A percentile compares a stretch with the other conserved stretches of the same genome.
Evolutionary conservation across 2,797 vertebrate species (phyloP).

Genomic region (Mallotus villosus): DNA sequence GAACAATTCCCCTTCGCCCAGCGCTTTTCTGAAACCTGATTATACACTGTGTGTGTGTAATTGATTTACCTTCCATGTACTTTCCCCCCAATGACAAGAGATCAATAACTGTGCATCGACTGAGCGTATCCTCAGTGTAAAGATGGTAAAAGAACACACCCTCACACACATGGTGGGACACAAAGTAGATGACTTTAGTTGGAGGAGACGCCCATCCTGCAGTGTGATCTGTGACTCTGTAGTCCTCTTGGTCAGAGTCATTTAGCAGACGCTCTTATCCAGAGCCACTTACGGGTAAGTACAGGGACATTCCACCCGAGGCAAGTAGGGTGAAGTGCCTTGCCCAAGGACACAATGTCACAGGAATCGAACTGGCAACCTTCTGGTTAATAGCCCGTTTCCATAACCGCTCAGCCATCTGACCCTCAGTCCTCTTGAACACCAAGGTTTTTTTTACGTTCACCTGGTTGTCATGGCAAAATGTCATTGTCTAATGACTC

Average conservation of each 20-base stretch:
- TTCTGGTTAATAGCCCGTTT: too few relatives aligned
- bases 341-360: too few relatives aligned
- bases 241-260: too few relatives aligned
- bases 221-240: too few relatives aligned
- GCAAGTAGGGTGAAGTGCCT: too few relatives aligned
- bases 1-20: slow-evolving; percentile 57
- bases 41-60: slow-evolving; percentile 66
- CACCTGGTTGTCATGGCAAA: background rate
- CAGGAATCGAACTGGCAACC: too few relatives aligned
- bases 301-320: too few relatives aligned
- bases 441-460: background rate
- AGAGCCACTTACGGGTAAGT: too few relatives aligned
- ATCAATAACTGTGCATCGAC: slow-evolving; percentile 70
- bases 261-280: too few relatives aligned
- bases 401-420: too few relatives aligned
- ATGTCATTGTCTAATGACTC: background rate
- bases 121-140: slow-evolving; percentile 34
- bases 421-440: too few relatives aligned
- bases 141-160: slow-evolving; percentile 7
- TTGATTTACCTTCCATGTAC: slow-evolving; percentile 69
- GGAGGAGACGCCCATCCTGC: background rate
- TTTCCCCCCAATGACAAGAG: slow-evolving; percentile 65
- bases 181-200: background rate
- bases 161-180: background rate
- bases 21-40: slow-evolving; percentile 66